These are phyloP conservation scores for Astropecten irregularis DNA, from an alignment of 53 echinoderm and acorn worm species.

Conservation along the genomic window DNA sequence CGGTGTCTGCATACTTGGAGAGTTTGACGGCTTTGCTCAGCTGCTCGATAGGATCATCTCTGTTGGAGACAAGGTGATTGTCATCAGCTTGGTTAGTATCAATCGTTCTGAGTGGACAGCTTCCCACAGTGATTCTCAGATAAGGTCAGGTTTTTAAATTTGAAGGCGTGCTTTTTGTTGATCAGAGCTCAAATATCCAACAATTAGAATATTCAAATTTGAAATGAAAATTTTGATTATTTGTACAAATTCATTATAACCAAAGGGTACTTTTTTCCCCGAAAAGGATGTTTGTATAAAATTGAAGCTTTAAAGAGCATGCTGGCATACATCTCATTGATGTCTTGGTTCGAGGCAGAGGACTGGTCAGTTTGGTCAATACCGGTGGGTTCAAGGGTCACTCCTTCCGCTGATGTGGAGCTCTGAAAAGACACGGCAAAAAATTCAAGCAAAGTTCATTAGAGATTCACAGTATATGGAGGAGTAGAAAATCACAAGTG, in stretches of 20 bases:
- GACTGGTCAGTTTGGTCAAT: conserved; percentile 35
- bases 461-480: not conserved
- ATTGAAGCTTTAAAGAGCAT: too few species aligned
- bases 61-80: not conserved
- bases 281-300: too few species aligned
- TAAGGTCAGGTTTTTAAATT: too few species aligned
- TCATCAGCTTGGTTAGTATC: not conserved
- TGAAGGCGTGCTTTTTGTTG: too few species aligned
- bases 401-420: conserved; percentile 27
- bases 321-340: conserved; percentile 24
- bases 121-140: too few species aligned
- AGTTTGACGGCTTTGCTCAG: conserved; percentile 21
- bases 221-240: too few species aligned
- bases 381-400: conserved; percentile 30
- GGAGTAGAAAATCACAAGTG: not conserved
- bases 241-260: too few species aligned
- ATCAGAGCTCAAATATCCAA: too few species aligned
- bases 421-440: too few species aligned
- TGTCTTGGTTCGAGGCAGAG: not conserved
- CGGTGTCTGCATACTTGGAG: conserved; percentile 1
- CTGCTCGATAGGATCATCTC: conserved; percentile 19
- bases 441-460: not conserved
- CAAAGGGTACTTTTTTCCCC: not conserved
- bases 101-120: too few species aligned
- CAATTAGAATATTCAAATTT: too few species aligned